phyloP scores from a whole-genome alignment of 1,140 invertebrate species.

The Lethocerus indicus region DNA sequence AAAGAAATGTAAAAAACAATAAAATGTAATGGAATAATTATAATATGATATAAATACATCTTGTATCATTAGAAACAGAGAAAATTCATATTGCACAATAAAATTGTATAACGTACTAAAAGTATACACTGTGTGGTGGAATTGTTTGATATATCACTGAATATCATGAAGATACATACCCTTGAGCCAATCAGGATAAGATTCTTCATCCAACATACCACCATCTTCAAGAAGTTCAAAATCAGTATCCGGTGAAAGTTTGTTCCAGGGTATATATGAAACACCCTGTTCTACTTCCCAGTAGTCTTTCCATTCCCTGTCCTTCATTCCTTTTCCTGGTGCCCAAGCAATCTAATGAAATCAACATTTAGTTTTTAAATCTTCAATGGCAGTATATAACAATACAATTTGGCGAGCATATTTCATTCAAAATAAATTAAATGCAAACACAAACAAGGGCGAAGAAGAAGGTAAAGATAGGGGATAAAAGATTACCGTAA shows the following conservation, averaged over 20 bases:
- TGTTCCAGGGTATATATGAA: conserved; percentile 82
- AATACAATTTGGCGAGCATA: too few species aligned
- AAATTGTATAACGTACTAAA: not conserved
- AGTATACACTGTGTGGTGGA: not conserved
- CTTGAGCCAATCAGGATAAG: conserved; percentile 73
- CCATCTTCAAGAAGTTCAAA: conserved; percentile 82
- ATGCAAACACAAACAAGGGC: too few species aligned
- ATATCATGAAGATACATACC: conserved; percentile 25
- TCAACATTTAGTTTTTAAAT: too few species aligned
- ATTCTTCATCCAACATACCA: conserved; percentile 86
- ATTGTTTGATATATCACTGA: conserved; percentile 5
- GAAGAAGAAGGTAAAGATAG: too few species aligned
- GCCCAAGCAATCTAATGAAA: conserved; percentile 94
- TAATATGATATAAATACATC: not conserved
- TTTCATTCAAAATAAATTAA: too few species aligned
- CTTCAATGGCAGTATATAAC: too few species aligned
- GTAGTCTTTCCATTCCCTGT: conserved; percentile 89
- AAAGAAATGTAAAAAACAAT: conserved; percentile 5
- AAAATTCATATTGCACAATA: not conserved
- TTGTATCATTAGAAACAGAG: not conserved
- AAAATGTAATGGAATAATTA: conserved; percentile 1
- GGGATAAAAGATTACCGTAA: too few species aligned
- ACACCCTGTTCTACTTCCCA: conserved; percentile 90
- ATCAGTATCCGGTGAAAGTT: conserved; percentile 54
- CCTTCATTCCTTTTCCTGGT: conserved; percentile 89